A percentile compares a stretch with the other conserved stretches of the same genome.
Conservation (phyloP, 2,888 invertebrate genomes). For the Diachrysia chrysitis region DNA sequence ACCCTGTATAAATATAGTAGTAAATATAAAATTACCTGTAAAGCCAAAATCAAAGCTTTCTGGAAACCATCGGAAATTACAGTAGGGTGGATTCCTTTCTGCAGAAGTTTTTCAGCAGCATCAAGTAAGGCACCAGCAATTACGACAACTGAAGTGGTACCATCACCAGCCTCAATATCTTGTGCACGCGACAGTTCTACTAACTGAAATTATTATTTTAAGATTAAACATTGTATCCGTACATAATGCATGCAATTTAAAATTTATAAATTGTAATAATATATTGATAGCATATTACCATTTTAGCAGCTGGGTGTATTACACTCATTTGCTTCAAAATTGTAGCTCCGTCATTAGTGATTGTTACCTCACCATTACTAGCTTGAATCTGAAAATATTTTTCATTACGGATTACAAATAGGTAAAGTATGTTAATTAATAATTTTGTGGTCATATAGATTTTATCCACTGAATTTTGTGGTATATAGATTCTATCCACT, state of each 20-base stretch:
- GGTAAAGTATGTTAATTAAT: background rate
- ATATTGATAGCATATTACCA: slow-evolving; percentile 90
- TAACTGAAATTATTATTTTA: slow-evolving; percentile 89
- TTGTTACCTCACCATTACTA: slow-evolving; percentile 99
- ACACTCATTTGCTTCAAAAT: slow-evolving; percentile 99
- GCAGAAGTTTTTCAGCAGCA: slow-evolving; percentile 96
- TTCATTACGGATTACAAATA: slow-evolving; percentile 24
- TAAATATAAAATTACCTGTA: slow-evolving; percentile 81
- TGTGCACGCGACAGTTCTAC: slow-evolving; percentile 99
- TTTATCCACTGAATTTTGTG: too few relatives aligned
- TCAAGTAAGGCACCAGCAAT: slow-evolving; percentile 98
- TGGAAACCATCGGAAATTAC: slow-evolving; percentile 99
- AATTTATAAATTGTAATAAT: background rate
- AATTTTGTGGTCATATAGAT: too few relatives aligned
- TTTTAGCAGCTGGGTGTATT: slow-evolving; percentile 99
- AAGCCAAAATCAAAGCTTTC: slow-evolving; percentile 93
- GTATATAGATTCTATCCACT: too few relatives aligned
- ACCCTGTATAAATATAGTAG: background rate
- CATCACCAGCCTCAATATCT: slow-evolving; percentile 99
- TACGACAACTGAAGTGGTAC: slow-evolving; percentile 99
- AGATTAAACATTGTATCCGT: background rate
- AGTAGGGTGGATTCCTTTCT: slow-evolving; percentile 99
- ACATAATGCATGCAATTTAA: background rate
- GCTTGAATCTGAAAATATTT: slow-evolving; percentile 95
- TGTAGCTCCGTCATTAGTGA: slow-evolving; percentile 99